Evolutionary conservation across 2,113 vertebrate species (phyloP).

Genomic region (Neotoma lepida): DNA sequence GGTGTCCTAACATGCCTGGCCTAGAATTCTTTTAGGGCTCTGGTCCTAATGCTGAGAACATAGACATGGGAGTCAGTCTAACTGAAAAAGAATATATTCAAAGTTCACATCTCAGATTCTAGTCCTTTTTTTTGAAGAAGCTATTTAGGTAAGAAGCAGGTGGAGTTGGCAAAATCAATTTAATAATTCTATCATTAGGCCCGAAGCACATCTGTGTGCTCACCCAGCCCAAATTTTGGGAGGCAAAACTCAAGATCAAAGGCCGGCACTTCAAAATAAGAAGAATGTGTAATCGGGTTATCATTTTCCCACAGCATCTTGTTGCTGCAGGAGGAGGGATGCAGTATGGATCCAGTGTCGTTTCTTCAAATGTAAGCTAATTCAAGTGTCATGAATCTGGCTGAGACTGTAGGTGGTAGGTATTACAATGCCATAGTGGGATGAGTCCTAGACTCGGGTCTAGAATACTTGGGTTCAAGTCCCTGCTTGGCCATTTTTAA

Average conservation of each 20-base stretch:
- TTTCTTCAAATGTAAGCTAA: not conserved
- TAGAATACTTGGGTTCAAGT: conserved; percentile 34
- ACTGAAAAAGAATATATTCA: not conserved
- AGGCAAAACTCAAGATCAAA: conserved; percentile 32
- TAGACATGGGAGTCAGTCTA: not conserved
- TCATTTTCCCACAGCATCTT: not conserved
- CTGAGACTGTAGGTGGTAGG: not conserved
- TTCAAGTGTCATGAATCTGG: not conserved
- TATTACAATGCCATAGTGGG: not conserved
- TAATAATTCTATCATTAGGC: not conserved
- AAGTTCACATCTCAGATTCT: not conserved
- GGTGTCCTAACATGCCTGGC: not conserved
- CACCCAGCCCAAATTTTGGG: not conserved
- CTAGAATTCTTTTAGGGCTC: not conserved
- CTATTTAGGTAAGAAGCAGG: not conserved
- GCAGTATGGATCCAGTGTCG: not conserved
- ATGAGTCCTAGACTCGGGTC: not conserved
- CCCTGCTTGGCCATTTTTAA: conserved; percentile 38
- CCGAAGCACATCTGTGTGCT: not conserved
- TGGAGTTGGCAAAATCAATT: not conserved
- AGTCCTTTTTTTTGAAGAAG: not conserved
- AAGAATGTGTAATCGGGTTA: not conserved
- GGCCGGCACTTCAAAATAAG: conserved; percentile 41
- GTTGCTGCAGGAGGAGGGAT: not conserved
- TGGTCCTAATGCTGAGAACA: not conserved